Conservation (phyloP, 2,888 invertebrate species). For the Cylloceria caligata region DNA sequence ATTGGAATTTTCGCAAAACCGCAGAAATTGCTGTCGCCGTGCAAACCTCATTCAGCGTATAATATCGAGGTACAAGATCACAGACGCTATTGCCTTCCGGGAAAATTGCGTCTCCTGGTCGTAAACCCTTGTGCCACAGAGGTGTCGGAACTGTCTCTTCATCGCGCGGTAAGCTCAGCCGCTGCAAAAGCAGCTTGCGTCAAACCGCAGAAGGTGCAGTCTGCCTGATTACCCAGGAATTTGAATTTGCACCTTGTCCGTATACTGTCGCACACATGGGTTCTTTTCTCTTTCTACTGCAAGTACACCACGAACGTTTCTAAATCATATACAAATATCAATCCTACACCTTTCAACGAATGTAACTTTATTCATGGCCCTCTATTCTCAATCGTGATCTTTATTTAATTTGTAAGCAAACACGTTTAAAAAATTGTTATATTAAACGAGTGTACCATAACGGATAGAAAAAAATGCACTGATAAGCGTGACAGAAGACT, state of each 20-base stretch:
- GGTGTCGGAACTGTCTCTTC: background rate
- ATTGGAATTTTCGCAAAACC: conserved; percentile 7
- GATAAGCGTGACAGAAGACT: background rate
- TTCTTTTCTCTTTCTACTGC: background rate
- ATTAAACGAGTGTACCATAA: background rate
- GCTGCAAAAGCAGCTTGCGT: background rate
- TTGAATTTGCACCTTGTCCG: conserved; percentile 46
- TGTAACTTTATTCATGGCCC: background rate
- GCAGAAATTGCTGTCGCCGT: background rate
- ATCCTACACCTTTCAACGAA: background rate
- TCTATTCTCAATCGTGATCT: background rate
- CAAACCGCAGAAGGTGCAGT: conserved; percentile 4
- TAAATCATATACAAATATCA: background rate
- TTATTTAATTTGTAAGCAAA: background rate
- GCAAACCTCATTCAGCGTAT: conserved; percentile 3
- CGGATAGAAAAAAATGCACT: too few relatives aligned
- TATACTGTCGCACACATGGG: background rate
- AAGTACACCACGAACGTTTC: background rate
- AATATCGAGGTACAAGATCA: conserved; percentile 31
- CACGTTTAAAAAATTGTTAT: background rate
- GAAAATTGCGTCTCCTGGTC: conserved; percentile 36
- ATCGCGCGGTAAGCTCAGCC: background rate
- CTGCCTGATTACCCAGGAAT: conserved; percentile 27
- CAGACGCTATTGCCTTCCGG: conserved; percentile 7
- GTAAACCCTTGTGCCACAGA: background rate